These are phyloP conservation scores for Yponomeuta sedellus DNA, from an alignment of 2,888 invertebrate genomes.

Conservation along the genomic window DNA sequence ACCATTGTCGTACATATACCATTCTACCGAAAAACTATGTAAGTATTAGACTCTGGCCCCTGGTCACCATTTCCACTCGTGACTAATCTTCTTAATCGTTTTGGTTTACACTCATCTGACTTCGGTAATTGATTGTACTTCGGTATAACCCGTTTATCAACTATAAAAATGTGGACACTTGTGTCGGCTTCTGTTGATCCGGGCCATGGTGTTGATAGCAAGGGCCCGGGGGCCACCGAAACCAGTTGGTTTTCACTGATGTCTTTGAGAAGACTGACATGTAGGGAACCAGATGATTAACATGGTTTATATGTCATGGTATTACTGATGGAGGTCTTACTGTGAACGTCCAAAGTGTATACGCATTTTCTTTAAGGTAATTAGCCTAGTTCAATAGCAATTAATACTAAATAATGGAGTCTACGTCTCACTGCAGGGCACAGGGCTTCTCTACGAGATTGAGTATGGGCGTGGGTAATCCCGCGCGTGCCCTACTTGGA, in stretches of 20 bases:
- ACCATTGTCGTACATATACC: too few relatives aligned
- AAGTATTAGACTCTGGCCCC: too few relatives aligned
- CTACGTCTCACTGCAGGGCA: too few relatives aligned
- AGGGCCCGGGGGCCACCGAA: background rate
- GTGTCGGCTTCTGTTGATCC: background rate
- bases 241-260: background rate
- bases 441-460: too few relatives aligned
- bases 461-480: too few relatives aligned
- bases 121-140: background rate
- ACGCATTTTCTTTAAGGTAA: too few relatives aligned
- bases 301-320: background rate
- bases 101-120: background rate
- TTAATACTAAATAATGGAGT: too few relatives aligned
- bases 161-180: background rate
- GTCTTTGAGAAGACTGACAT: background rate
- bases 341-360: background rate
- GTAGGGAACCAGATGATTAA: conserved; percentile 1
- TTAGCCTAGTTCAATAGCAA: too few relatives aligned
- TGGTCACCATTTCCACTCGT: too few relatives aligned
- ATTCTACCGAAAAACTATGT: too few relatives aligned
- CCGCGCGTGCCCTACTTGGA: too few relatives aligned
- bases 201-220: background rate
- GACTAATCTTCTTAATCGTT: too few relatives aligned
- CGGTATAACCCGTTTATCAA: background rate
- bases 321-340: background rate